Evolutionary conservation across 2,888 invertebrate genomes (phyloP), one percentile per base, ranked within the genome.

Genomic region (Hirtodrosophila confusa): DNA sequence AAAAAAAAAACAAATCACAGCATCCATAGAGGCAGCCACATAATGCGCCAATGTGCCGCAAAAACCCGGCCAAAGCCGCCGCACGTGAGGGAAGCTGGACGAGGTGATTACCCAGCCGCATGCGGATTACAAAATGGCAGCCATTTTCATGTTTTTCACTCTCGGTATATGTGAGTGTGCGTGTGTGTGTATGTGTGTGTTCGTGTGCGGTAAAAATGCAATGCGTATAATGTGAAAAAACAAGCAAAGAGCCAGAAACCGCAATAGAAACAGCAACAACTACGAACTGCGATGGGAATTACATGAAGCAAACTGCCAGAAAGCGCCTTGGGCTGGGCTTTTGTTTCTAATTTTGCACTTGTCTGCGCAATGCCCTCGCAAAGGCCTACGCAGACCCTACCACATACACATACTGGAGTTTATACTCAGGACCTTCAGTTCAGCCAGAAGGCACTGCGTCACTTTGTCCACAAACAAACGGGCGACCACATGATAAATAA

Each of bases 401-500:
- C 8, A 17, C n/a, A n/a, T n/a, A n/a, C n/a, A 24, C 31, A 7
- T 9, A 37, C 6, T 7, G 9, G 27, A 27, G 5, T 6, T 6
- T 8, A 31, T 31, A 9, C 31, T 31, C 8, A 48, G 56, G 45
- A 27, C 45, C 47, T 33, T 51, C 9, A 45, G 63, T 29, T 41
- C 39, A 12, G 37, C 58, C 69, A 55, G 70, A 65, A 64, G 72
- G 76, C 83, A 51, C 41, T 57, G 76, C 68, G 75, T 84, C 77
- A 73, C 70, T 83, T 83, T 72, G 82, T 83, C 70, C 74, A 64
- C 82, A 76, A 67, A 53, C 72, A 68, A 68, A 64, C 57, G 57
- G 79, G 61, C 63, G 71, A 87, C 85, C 86, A 84, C 86, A 90
- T 88, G 84, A 89, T 89, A 89, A 90, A 90, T 90, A 90, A 91